phyloP scores from a whole-genome alignment of 2,888 invertebrate genomes.

The Drosophila hawaiiensis region DNA sequence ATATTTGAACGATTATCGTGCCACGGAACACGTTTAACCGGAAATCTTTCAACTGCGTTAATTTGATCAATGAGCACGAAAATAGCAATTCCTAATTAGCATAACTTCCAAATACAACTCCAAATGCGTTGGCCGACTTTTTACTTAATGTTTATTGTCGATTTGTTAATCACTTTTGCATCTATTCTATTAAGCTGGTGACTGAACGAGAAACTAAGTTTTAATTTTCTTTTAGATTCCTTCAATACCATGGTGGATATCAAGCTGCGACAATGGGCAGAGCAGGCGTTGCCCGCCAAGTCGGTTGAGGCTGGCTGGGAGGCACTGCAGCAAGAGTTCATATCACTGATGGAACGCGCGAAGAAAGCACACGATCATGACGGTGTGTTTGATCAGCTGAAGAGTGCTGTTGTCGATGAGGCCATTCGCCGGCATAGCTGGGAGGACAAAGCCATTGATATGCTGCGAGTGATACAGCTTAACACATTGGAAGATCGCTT shows the following conservation, averaged over 20 bases:
- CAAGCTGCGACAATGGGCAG: slow-evolving; percentile 98
- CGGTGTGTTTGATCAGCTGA: slow-evolving; percentile 95
- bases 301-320: slow-evolving; percentile 95
- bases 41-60: slow-evolving; percentile 53
- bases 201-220: slow-evolving; percentile 13
- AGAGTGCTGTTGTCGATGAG: slow-evolving; percentile 94
- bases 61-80: slow-evolving; percentile 61
- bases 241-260: slow-evolving; percentile 97
- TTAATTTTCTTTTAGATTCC: slow-evolving; percentile 87
- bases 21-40: slow-evolving; percentile 60
- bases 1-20: slow-evolving; percentile 6
- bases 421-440: slow-evolving; percentile 95
- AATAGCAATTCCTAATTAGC: slow-evolving; percentile 48
- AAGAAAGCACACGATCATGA: slow-evolving; percentile 91
- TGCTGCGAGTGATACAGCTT: slow-evolving; percentile 96
- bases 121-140: slow-evolving; percentile 36
- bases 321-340: slow-evolving; percentile 91
- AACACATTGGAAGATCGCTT: slow-evolving; percentile 96
- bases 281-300: slow-evolving; percentile 93
- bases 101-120: slow-evolving; percentile 21
- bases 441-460: slow-evolving; percentile 96
- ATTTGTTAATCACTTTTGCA: slow-evolving; percentile 53
- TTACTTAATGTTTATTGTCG: slow-evolving; percentile 18
- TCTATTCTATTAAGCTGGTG: slow-evolving; percentile 4
- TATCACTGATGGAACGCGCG: slow-evolving; percentile 89